Base-by-base conservation (phyloP, 92 coral and sea anemone species). In the Parazoanthus darwini region DNA sequence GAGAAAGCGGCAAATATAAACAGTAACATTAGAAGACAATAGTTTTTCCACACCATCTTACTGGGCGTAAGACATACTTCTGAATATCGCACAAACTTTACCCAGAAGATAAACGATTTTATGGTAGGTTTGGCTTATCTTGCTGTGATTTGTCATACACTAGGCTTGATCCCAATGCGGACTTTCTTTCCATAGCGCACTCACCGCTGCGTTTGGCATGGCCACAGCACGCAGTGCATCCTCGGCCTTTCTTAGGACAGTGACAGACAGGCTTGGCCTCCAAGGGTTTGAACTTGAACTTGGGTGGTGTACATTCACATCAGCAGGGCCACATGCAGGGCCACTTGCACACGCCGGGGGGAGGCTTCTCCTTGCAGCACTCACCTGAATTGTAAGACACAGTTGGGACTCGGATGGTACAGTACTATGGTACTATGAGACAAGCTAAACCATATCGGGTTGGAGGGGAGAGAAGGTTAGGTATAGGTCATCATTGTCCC, bases 241-340 rank as follows among this genome's bases (percentile, higher is more conserved):
- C 87, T 1, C 88, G 88, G 78, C 76, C 88, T 18, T 89, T 90
- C 59, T 89, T 86, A 51, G 96, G 96, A 71, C 96, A 94, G 81
- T 94, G 96, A 63, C 96, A 94, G 74, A 94, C 88, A 39, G 96
- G 96, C 56, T 94, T 93, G 42, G 96, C 92, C 67, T 94, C 91
- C 92, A 94, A 89, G 22, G 96, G 96, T 77, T 94, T 94, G 89
- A 94, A 94, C 86, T 94, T 89, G 87, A 94, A 94, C 92, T 92
- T 92, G 74, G 96, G 96, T 76, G 96, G 96, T 39, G 98, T 95
- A 86, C 98, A 95, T 77, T 92, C 92, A 84, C 98, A 95, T 91
- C 98, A 95, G 91, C 98, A 95, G 33, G 98, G 98, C 98, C 98
- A 95, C 95, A 94, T 94, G 87, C 98, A 95, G 15, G 98, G 98